These are phyloP conservation scores for Odobenus rosmarus DNA, from an alignment of 2,113 vertebrate species.

Conservation along the genomic window DNA sequence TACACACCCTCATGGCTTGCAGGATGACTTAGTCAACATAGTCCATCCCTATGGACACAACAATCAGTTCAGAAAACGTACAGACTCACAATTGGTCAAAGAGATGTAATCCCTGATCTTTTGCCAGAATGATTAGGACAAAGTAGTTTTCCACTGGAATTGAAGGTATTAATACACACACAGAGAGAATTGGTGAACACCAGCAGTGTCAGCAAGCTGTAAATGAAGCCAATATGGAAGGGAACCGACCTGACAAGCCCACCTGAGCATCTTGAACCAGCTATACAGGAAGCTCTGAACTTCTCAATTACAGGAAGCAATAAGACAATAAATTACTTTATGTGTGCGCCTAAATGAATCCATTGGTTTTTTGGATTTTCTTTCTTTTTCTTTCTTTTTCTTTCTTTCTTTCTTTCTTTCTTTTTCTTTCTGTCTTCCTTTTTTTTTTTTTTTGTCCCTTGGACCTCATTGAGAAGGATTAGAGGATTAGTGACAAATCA, in stretches of 20 bases:
- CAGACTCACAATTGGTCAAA: neutral
- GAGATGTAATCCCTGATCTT: neutral
- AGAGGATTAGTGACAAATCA: conserved; percentile 4
- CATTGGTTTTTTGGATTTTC: neutral
- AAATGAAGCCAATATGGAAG: neutral
- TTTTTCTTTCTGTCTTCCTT: neutral
- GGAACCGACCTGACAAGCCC: neutral
- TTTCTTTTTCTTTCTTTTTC: neutral
- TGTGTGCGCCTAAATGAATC: neutral
- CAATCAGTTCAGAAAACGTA: neutral
- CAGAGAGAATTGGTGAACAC: neutral
- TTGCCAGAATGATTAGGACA: neutral
- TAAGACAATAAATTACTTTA: neutral
- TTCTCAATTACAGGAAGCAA: neutral
- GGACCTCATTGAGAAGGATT: conserved; percentile 7
- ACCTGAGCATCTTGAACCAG: neutral
- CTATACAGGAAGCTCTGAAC: neutral
- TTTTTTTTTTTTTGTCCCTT: neutral
- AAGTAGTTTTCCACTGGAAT: neutral
- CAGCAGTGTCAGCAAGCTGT: neutral
- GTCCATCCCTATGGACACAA: neutral
- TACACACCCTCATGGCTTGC: neutral
- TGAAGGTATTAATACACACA: neutral
- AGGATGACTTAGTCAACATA: neutral
- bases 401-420: neutral